Base-by-base conservation (phyloP, 2,888 invertebrate genomes). In the Chrysolina americana region DNA sequence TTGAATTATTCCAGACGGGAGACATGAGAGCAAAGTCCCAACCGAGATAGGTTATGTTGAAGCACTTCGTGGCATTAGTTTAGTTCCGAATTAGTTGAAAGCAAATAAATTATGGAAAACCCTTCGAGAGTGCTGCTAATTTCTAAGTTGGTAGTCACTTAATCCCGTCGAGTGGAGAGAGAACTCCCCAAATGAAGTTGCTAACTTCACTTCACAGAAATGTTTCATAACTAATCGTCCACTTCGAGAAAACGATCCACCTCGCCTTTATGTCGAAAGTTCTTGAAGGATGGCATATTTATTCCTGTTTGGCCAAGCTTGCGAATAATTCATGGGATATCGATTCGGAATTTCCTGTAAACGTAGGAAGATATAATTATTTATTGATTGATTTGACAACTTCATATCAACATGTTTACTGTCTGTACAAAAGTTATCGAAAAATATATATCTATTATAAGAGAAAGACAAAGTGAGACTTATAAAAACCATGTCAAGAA, bases 31-130 rank as follows among this genome's bases (percentile, higher is more conserved):
- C 21, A 19, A 56, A 56, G 56, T 56, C 56, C 23, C 56, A 21
- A 56, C 56, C 56, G 21, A 56, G 10, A 19, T 15, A 21, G 56
- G 56, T 23, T 21, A 56, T 56, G 56, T 56, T 10, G 23, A 13
- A 48, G 68, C 68, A 56, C 21, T 56, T 23, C 19, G 56, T 56
- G 64, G 68, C 73, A 47, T 65, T 64, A 70, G 74, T 64, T 28
- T 64, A 77, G 66, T 72, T 73, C 65, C 44, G 72, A 70, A 76
- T 78, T 78, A 72, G 74, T 76, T 65, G 69, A 56, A 65, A 65
- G 65, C 70, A 72, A 71, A 78, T 78, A 77, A 78, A 78, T 78
- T 78, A 78, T 79, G 75, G 74, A 75, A 76, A 79, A 73, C 74
- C 75, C 64, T 72, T 70, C 74, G 68, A 76, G 76, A 80, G 77